Evolutionary conservation across 2,888 invertebrate species (phyloP).

Genomic region (Argyresthia albistria): DNA sequence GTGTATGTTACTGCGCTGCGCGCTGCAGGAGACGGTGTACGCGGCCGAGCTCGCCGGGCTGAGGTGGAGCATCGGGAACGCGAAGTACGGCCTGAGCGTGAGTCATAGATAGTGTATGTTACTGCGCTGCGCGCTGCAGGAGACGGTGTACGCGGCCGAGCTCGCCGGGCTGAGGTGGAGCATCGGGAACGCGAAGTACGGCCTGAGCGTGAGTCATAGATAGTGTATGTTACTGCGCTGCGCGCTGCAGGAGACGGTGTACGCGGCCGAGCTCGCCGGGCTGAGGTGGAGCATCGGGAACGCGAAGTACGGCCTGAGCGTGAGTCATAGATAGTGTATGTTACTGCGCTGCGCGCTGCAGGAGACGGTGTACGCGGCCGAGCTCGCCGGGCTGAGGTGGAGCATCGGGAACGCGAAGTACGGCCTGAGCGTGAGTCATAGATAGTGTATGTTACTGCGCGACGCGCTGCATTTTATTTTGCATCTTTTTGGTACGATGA

Average conservation of each 20-base stretch:
- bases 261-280: constrained; percentile 93
- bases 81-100: constrained; percentile 90
- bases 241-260: too few relatives aligned
- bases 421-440: constrained; percentile 87
- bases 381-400: constrained; percentile 90
- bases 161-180: constrained; percentile 90
- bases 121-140: too few relatives aligned
- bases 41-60: constrained; percentile 93
- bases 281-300: constrained; percentile 83
- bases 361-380: constrained; percentile 96
- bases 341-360: too few relatives aligned
- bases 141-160: constrained; percentile 95
- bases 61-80: constrained; percentile 82
- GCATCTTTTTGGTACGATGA: too few relatives aligned
- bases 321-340: too few relatives aligned
- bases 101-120: too few relatives aligned
- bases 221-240: too few relatives aligned
- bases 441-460: too few relatives aligned
- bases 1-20: neutral
- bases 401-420: constrained; percentile 83
- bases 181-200: constrained; percentile 85
- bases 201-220: constrained; percentile 86
- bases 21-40: too few relatives aligned
- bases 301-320: constrained; percentile 89
- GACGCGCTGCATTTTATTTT: too few relatives aligned